Base-by-base conservation (phyloP, 2,888 invertebrate genomes). In the Sinhomidia bicolor region DNA sequence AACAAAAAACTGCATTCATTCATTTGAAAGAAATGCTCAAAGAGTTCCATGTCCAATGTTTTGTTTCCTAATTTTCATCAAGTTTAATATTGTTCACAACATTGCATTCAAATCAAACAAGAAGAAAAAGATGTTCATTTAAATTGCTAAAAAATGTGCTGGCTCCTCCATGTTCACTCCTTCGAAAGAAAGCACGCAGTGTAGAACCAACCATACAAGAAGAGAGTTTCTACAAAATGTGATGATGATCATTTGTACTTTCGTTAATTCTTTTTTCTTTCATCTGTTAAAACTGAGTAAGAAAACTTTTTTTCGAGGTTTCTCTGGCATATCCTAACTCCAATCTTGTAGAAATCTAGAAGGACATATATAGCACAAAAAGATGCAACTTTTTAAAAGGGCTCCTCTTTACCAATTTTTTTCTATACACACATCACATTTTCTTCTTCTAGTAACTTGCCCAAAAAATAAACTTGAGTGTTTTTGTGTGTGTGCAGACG, bases 131-230 rank as follows among this genome's bases (percentile, higher is more conserved):
- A n/a, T 26, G 12, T 36, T 47, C 23, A 74, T 74, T 74, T 74
- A 74, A 74, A 74, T 44, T 74, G 74, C 74, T 47, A 41, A 74
- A n/a, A 44, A 74, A 41, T 44, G 26, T 74, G 74, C 44, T 74
- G 47, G 74, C 12, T 74, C 74, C 74, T 20, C 26, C 44, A 44
- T 47, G 4, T 9, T 44, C 47, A 41, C 14, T 29, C n/a, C n/a
- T n/a, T n/a, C n/a, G n/a, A n/a, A n/a, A n/a, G n/a, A n/a, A n/a
- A n/a, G n/a, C n/a, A n/a, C n/a, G n/a, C n/a, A n/a, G n/a, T n/a
- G n/a, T n/a, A n/a, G n/a, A n/a, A n/a, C n/a, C n/a, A n/a, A n/a
- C n/a, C n/a, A 26, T 3, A 65, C 26, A n/a, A 10, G 26, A 6
- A 12, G 14, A 74, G 26, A 44, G 3, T 44, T 41, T 14, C n/a